A percentile compares a stretch with the other conserved stretches of the same genome.
phyloP scores from a whole-genome alignment of 92 coral and sea anemone genomes.

The Paramuricea clavata region DNA sequence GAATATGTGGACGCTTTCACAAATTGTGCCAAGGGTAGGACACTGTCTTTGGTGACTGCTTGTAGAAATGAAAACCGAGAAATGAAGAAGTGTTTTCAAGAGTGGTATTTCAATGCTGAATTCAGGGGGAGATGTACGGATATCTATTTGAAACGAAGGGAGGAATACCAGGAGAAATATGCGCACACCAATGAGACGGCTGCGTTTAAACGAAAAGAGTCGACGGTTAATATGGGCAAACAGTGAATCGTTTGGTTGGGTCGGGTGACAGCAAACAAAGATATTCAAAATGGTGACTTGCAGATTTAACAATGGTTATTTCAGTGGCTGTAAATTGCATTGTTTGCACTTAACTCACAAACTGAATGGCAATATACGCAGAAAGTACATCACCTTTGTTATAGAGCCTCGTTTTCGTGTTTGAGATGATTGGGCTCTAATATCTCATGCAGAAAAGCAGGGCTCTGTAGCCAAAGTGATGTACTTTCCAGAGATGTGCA shows the following conservation, averaged over 20 bases:
- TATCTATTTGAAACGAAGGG: slow-evolving; percentile 77
- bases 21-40: slow-evolving; percentile 89
- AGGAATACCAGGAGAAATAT: slow-evolving; percentile 79
- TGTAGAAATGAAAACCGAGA: slow-evolving; percentile 87
- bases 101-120: slow-evolving; percentile 85
- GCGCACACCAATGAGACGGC: slow-evolving; percentile 70
- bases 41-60: slow-evolving; percentile 84
- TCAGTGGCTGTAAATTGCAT: no score
- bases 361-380: no score
- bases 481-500: no score
- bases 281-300: no score
- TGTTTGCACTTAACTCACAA: no score
- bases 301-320: no score
- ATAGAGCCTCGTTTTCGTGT: no score
- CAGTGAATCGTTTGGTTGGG: not conserved
- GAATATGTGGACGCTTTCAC: slow-evolving; percentile 87
- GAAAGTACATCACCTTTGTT: no score
- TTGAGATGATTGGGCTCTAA: no score
- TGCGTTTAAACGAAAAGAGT: slow-evolving; percentile 82
- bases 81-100: slow-evolving; percentile 86
- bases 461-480: no score
- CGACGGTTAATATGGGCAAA: slow-evolving; percentile 47
- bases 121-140: slow-evolving; percentile 78
- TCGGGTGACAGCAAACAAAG: no score
- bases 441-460: no score